Conservation (phyloP, 2,113 vertebrate genomes). For the Thermophis baileyi region DNA sequence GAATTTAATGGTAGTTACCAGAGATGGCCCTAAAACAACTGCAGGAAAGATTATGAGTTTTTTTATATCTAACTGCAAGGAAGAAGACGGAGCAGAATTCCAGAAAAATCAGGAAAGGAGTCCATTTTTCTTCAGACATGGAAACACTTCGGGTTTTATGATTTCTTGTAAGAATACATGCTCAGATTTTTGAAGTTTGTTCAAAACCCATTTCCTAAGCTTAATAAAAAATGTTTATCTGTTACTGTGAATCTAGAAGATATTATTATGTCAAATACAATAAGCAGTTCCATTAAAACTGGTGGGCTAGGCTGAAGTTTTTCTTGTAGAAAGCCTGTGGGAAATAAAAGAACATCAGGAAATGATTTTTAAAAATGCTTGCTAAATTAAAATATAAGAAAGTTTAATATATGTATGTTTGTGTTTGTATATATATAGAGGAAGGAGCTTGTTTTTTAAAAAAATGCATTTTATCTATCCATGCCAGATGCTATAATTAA, state of each 20-base stretch:
- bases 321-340: neutral
- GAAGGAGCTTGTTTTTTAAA: neutral
- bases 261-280: conserved; percentile 1
- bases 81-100: conserved; percentile 20
- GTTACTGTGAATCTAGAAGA: neutral
- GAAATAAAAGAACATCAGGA: neutral
- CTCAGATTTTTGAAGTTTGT: neutral
- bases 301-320: neutral
- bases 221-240: neutral
- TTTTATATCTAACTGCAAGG: neutral
- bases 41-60: conserved; percentile 10
- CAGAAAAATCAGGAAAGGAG: conserved; percentile 10
- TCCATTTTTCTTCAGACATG: neutral
- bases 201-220: neutral
- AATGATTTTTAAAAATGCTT: neutral
- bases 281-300: neutral
- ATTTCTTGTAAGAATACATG: neutral
- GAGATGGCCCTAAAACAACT: neutral
- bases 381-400: neutral
- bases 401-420: neutral
- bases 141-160: conserved; percentile 9
- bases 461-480: neutral
- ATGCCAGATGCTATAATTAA: neutral
- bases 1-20: neutral
- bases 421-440: neutral